phyloP scores from a whole-genome alignment of 2,113 vertebrate genomes.

The Xyliphius kryptos region DNA sequence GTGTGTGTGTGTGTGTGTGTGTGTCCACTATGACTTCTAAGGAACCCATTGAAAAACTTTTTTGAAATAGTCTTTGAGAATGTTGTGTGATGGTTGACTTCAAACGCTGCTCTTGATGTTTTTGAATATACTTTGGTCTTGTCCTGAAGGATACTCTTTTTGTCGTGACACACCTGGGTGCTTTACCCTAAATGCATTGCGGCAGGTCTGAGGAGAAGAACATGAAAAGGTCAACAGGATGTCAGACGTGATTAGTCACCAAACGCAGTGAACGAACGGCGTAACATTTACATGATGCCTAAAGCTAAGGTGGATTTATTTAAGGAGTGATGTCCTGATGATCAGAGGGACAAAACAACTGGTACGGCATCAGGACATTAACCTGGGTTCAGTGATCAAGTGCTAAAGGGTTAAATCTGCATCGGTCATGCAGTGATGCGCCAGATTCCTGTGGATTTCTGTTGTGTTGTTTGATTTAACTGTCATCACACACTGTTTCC shows the following conservation, averaged over 20 bases:
- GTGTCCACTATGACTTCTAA: too few relatives aligned
- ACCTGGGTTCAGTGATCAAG: too few relatives aligned
- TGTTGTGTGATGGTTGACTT: too few relatives aligned
- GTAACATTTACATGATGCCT: background rate
- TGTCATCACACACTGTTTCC: too few relatives aligned
- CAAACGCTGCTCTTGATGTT: background rate
- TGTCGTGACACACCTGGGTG: background rate
- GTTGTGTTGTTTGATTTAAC: too few relatives aligned
- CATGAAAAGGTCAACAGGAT: background rate
- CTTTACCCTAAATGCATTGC: background rate
- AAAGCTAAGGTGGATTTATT: background rate
- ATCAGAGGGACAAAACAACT: background rate
- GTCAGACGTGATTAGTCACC: background rate
- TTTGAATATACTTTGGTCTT: background rate
- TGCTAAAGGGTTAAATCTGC: too few relatives aligned
- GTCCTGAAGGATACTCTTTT: background rate
- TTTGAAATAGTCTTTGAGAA: too few relatives aligned
- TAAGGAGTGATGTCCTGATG: background rate
- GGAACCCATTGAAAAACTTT: too few relatives aligned
- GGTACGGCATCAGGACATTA: too few relatives aligned
- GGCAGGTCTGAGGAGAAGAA: background rate
- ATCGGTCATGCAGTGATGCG: too few relatives aligned
- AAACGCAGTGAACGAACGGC: background rate
- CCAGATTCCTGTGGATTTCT: too few relatives aligned
- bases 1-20: too few relatives aligned